These are phyloP conservation scores for Crocodylus rhombifer DNA, from an alignment of 2,797 vertebrate genomes.

Conservation along the genomic window DNA sequence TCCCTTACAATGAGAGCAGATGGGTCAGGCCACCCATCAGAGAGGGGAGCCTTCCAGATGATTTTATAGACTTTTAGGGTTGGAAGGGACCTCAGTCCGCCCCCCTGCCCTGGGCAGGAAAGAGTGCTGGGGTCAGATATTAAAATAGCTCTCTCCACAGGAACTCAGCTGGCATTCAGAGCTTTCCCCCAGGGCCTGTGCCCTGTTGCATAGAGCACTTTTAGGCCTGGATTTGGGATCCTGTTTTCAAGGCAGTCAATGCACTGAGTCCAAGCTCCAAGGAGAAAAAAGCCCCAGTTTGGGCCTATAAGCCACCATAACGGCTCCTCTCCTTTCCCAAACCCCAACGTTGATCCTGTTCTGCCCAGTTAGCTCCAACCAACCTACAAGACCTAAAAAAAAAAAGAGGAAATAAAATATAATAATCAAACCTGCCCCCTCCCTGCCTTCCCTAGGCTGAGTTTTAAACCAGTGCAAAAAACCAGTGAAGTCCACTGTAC, in stretches of 20 bases:
- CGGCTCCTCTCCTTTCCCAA: not conserved
- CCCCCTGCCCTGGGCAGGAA: too few species aligned
- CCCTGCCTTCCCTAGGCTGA: not conserved
- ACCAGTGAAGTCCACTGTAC: not conserved
- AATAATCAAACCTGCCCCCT: not conserved
- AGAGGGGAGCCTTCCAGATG: accelerated
- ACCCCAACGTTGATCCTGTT: not conserved
- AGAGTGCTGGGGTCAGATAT: too few species aligned
- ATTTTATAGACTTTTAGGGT: too few species aligned
- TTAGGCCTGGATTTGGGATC: too few species aligned
- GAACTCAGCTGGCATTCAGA: too few species aligned
- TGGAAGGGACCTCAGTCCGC: too few species aligned
- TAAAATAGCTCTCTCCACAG: too few species aligned
- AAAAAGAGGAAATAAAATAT: slow-evolving; percentile 28
- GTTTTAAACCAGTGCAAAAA: not conserved
- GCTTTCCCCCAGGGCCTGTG: too few species aligned
- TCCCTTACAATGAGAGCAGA: not conserved
- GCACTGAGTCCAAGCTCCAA: not conserved
- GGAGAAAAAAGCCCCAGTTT: not conserved
- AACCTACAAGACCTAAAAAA: not conserved
- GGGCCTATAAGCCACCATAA: not conserved
- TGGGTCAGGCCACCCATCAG: not conserved
- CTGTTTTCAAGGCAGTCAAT: not conserved
- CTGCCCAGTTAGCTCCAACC: not conserved
- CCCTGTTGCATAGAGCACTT: too few species aligned